A percentile compares a stretch with the other conserved stretches of the same genome.
These are phyloP conservation scores for Orius laevigatus DNA, from an alignment of 1,140 invertebrate genomes.

Conservation along the genomic window DNA sequence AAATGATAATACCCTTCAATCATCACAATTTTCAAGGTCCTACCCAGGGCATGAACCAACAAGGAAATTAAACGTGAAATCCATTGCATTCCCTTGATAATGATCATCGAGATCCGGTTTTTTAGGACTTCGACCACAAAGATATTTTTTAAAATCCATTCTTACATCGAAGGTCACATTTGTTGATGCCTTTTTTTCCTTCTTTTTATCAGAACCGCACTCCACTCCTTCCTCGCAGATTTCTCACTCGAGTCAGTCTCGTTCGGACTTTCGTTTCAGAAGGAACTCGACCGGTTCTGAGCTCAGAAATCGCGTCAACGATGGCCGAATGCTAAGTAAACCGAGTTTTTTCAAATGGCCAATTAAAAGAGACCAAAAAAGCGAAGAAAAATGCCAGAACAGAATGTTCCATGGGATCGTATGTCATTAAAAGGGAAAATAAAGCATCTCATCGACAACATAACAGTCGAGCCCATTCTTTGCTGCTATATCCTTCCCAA, in stretches of 20 bases:
- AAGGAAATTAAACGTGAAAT: no score
- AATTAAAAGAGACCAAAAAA: background rate
- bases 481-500: constrained; percentile 65
- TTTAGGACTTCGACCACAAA: no score
- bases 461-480: constrained; percentile 63
- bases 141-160: no score
- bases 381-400: background rate
- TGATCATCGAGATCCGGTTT: no score
- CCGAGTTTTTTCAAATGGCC: background rate
- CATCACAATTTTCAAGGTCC: no score
- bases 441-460: constrained; percentile 32
- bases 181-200: no score
- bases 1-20: no score
- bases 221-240: background rate
- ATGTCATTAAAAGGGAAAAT: constrained; percentile 25
- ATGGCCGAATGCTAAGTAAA: background rate
- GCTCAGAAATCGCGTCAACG: background rate
- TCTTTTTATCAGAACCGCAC: background rate
- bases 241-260: background rate
- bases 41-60: no score
- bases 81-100: no score
- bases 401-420: constrained; percentile 13
- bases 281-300: background rate
- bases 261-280: background rate
- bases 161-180: no score